Conservation (phyloP, 1,140 invertebrate genomes). For the Ceratoteleas bidentatus region DNA sequence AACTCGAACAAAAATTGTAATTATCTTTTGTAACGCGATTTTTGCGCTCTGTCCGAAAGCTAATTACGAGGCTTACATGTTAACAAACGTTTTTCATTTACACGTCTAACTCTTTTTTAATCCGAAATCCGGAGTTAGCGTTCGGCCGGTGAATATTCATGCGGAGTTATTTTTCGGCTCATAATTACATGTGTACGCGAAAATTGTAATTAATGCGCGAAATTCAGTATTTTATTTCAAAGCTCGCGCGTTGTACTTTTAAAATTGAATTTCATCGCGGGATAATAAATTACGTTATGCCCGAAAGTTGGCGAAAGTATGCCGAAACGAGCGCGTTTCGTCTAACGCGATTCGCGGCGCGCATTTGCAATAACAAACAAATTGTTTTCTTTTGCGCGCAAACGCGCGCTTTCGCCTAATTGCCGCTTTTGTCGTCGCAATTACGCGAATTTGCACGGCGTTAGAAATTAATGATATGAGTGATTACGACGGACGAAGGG, state of each 20-base stretch:
- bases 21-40: too few relatives aligned
- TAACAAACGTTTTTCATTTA: constrained; percentile 15
- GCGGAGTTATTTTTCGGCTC: constrained; percentile 16
- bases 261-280: constrained; percentile 58
- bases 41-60: too few relatives aligned
- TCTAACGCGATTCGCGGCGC: constrained; percentile 36
- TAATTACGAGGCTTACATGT: constrained; percentile 3
- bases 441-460: too few relatives aligned
- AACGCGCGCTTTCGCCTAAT: neutral
- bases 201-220: constrained; percentile 45
- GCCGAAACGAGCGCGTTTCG: constrained; percentile 48
- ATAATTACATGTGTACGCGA: constrained; percentile 31
- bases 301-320: constrained; percentile 52
- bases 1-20: too few relatives aligned
- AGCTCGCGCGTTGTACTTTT: constrained; percentile 38
- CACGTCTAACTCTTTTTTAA: constrained; percentile 6
- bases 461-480: too few relatives aligned
- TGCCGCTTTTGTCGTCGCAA: too few relatives aligned
- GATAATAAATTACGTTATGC: constrained; percentile 57
- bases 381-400: constrained; percentile 25
- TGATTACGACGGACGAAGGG: too few relatives aligned
- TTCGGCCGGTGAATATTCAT: constrained; percentile 22
- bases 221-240: constrained; percentile 54
- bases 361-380: constrained; percentile 48
- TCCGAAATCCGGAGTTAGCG: constrained; percentile 12